Evolutionary conservation across 30 jellyfish, hydroid and myxozoan genomes (phyloP), one percentile per base, ranked within the genome.

Genomic region (Rhopilema esculentum): DNA sequence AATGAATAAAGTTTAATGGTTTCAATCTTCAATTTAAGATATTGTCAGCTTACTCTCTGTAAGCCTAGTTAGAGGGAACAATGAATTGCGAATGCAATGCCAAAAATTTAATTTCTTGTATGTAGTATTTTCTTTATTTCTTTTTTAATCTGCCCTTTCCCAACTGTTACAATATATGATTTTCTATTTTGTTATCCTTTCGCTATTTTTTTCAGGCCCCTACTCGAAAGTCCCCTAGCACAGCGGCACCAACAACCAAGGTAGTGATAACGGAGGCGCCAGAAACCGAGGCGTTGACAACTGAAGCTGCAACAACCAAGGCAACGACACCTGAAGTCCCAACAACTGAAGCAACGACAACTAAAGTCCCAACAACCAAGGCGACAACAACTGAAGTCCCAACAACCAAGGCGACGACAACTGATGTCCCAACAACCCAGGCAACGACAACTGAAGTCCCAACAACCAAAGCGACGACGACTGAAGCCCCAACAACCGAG

Each of bases 231-330:
- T 65, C 32, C 0, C 61, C 78, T 1, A 63, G 22, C 0, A 57
- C 88, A 21, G 30, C 22, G 23, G 79, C 62, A 0, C 27, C 40
- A 50, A 22, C 84, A 28, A 57, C 76, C 12, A 49, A 49, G 30
- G 52, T n/a, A 12, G 19, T 75, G 15, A 76, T 75, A 32, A 76
- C 87, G 21, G 78, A 26, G 52, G 77, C 51, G 7, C 27, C 64
- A 20, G 27, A 27, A 23, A 49, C 88, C 8, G 31, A 26, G 1
- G 66, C 22, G n/a, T 25, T 78, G 0, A 50, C 69, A 23, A 78
- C 88, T 22, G 66, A 25, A 19, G 78, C 27, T 4, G 0, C 68
- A 25, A 22, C 28, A 24, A 21, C 82, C 61, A 22, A n/a, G 8
- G 80, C 30, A 1, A 24, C 81, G 21, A 65, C 66, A 6, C 61